Evolutionary conservation across 2,888 invertebrate genomes (phyloP).

Genomic region (Aphelenchoides bicaudatus): DNA sequence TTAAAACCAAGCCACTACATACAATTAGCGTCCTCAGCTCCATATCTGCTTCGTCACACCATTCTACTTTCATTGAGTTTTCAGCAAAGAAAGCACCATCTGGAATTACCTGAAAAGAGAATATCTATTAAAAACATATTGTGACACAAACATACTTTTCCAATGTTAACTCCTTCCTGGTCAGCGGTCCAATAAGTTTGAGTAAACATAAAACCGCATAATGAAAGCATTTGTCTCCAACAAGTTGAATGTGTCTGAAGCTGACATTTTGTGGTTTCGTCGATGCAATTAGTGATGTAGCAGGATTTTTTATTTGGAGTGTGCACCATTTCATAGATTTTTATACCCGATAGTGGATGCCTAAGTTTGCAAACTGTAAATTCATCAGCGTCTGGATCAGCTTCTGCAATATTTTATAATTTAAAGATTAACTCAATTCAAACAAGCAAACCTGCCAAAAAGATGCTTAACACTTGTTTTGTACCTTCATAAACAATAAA

Average conservation of each 20-base stretch:
- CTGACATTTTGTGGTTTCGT: constrained; percentile 36
- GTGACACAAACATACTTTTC: constrained; percentile 24
- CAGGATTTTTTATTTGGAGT: constrained; percentile 21
- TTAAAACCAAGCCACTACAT: constrained; percentile 52
- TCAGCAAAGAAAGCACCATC: constrained; percentile 46
- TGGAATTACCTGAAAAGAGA: constrained; percentile 40
- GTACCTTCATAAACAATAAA: constrained; percentile 48
- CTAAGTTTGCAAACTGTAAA: constrained; percentile 47
- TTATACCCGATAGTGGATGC: constrained; percentile 53
- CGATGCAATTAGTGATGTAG: constrained; percentile 29
- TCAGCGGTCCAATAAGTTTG: constrained; percentile 46
- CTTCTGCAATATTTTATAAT: too few relatives aligned
- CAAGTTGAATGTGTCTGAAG: constrained; percentile 29
- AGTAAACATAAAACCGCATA: constrained; percentile 50
- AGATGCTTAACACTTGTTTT: constrained; percentile 37
- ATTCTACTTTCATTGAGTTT: constrained; percentile 49
- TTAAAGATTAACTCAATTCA: too few relatives aligned
- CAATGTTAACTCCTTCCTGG: constrained; percentile 32
- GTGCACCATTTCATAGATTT: constrained; percentile 40
- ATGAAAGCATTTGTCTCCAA: constrained; percentile 27
- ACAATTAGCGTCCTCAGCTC: constrained; percentile 47
- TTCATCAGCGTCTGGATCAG: constrained; percentile 28
- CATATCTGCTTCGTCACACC: constrained; percentile 41
- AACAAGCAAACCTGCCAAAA: too few relatives aligned
- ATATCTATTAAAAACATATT: neutral